phyloP scores from a whole-genome alignment of 2,888 invertebrate species.

The Proisotoma minuta region DNA sequence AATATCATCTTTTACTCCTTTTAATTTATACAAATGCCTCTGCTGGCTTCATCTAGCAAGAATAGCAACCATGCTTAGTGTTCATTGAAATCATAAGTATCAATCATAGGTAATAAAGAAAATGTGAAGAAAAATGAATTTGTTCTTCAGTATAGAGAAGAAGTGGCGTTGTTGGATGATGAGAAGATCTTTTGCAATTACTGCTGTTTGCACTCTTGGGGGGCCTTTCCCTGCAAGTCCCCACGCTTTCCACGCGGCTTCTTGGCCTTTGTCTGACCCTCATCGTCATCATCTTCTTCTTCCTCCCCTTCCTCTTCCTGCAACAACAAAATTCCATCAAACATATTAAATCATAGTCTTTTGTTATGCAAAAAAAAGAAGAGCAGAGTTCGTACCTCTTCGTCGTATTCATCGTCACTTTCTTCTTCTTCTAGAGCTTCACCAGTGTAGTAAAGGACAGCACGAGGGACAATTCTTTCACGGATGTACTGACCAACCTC shows the following conservation, averaged over 20 bases:
- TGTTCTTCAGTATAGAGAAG: too few relatives aligned
- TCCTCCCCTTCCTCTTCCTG: slow-evolving; percentile 8
- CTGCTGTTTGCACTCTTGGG: slow-evolving; percentile 47
- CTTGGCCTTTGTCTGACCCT: background rate
- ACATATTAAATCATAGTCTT: background rate
- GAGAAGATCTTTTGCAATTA: too few relatives aligned
- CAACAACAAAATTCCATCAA: background rate
- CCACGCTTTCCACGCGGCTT: slow-evolving; percentile 12
- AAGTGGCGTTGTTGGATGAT: too few relatives aligned
- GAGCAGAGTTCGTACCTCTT: slow-evolving; percentile 10
- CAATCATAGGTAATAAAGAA: too few relatives aligned
- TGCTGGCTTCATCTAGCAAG: too few relatives aligned
- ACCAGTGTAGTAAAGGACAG: slow-evolving; percentile 93
- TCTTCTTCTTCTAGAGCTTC: slow-evolving; percentile 45
- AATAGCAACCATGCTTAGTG: too few relatives aligned
- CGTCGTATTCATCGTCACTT: slow-evolving; percentile 44
- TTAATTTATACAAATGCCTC: too few relatives aligned
- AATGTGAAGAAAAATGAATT: too few relatives aligned
- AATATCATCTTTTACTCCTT: too few relatives aligned
- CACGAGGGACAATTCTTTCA: slow-evolving; percentile 93
- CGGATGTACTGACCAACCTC: slow-evolving; percentile 98
- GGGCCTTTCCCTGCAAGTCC: too few relatives aligned
- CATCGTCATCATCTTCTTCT: slow-evolving; percentile 18
- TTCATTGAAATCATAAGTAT: too few relatives aligned
- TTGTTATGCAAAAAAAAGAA: background rate